Percentiles rank a stretch among this genome's conserved stretches.
Conservation (phyloP, 2,113 vertebrate genomes). For the Coturnix japonica region DNA sequence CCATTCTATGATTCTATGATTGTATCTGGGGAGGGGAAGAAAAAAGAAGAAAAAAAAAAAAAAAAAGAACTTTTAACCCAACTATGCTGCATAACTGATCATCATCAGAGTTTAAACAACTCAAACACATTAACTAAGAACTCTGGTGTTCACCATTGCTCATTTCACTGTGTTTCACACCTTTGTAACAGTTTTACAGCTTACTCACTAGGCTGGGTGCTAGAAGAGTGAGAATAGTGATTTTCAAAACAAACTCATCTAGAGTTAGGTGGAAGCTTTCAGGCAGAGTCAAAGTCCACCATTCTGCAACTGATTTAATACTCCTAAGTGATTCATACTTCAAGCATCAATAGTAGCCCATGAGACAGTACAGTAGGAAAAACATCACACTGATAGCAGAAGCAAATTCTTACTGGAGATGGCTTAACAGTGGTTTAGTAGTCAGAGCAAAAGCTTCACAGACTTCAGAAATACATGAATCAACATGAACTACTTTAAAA, state of each 20-base stretch:
- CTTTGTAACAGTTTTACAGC: background rate
- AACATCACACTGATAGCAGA: background rate
- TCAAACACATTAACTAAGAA: background rate
- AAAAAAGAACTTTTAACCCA: background rate
- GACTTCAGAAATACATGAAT: background rate
- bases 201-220: background rate
- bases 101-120: background rate
- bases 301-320: background rate
- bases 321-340: background rate
- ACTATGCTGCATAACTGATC: fast-evolving
- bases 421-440: background rate
- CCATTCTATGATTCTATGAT: too few species aligned
- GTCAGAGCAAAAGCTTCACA: background rate
- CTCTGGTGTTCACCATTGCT: background rate
- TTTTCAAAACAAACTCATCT: background rate
- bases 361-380: background rate
- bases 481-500: background rate
- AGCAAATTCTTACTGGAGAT: background rate
- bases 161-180: background rate
- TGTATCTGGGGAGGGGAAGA: background rate
- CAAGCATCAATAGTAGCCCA: background rate
- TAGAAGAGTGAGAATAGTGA: background rate
- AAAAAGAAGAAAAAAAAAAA: background rate
- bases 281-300: background rate
- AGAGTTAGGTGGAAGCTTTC: background rate